phyloP scores from a whole-genome alignment of 2,797 vertebrate species.

The Rhynchonycteris naso region DNA sequence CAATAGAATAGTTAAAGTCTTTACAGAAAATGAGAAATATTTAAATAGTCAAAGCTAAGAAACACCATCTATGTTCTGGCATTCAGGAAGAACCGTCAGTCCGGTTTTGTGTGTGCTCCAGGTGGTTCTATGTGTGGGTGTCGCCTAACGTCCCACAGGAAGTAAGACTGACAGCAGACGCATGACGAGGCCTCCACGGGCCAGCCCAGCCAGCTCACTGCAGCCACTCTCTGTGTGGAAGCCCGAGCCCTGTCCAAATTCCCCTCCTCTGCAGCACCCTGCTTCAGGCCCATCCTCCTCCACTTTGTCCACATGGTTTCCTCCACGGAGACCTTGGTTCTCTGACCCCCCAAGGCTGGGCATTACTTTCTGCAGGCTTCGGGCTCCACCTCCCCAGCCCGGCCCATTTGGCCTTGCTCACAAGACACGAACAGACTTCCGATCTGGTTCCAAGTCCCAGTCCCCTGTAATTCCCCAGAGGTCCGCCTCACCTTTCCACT shows the following conservation, averaged over 20 bases:
- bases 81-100: background rate
- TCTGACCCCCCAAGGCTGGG: accelerated
- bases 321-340: background rate
- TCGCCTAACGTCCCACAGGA: no score
- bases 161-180: accelerated
- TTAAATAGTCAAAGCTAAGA: background rate
- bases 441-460: accelerated
- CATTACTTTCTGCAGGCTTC: background rate
- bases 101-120: background rate
- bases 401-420: background rate
- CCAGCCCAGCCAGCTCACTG: background rate
- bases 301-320: accelerated
- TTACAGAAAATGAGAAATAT: background rate
- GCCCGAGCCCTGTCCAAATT: accelerated
- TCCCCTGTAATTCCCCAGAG: no score
- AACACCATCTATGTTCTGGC: background rate
- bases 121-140: accelerated
- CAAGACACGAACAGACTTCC: no score
- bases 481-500: accelerated
- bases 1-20: background rate
- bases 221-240: no score
- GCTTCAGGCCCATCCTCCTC: accelerated
- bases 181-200: background rate
- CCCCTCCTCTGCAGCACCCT: background rate
- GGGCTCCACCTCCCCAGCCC: accelerated